These are phyloP conservation scores for Cheirogaleus major DNA, from an alignment of 2,797 vertebrate genomes.

Conservation along the genomic window DNA sequence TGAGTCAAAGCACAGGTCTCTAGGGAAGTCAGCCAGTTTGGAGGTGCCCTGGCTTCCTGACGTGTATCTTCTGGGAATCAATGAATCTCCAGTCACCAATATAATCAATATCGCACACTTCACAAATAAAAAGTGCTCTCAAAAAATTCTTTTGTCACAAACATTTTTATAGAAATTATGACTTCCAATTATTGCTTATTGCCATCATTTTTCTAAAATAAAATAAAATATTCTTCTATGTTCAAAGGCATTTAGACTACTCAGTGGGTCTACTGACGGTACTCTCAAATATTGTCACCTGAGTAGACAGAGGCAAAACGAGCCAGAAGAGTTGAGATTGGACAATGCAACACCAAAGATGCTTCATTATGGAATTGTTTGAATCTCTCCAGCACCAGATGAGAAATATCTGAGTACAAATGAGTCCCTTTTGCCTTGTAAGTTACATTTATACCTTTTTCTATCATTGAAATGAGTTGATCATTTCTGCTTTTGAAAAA, in stretches of 20 bases:
- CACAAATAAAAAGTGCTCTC: background rate
- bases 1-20: background rate
- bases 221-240: background rate
- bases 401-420: background rate
- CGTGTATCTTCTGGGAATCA: background rate
- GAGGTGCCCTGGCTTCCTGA: background rate
- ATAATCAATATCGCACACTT: too few species aligned
- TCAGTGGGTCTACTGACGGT: background rate
- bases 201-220: conserved; percentile 20
- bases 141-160: background rate
- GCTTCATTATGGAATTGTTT: background rate
- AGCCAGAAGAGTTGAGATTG: background rate
- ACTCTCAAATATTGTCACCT: background rate
- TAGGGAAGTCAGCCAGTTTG: accelerated
- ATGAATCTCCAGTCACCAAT: background rate
- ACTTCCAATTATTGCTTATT: background rate
- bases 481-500: background rate
- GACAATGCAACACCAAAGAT: background rate
- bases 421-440: background rate
- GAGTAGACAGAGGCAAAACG: background rate
- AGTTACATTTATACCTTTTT: background rate
- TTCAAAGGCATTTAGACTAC: background rate
- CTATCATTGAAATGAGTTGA: background rate
- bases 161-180: background rate
- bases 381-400: background rate